Base-by-base conservation (phyloP, 2,888 invertebrate species). In the Matsumyia berberina region DNA sequence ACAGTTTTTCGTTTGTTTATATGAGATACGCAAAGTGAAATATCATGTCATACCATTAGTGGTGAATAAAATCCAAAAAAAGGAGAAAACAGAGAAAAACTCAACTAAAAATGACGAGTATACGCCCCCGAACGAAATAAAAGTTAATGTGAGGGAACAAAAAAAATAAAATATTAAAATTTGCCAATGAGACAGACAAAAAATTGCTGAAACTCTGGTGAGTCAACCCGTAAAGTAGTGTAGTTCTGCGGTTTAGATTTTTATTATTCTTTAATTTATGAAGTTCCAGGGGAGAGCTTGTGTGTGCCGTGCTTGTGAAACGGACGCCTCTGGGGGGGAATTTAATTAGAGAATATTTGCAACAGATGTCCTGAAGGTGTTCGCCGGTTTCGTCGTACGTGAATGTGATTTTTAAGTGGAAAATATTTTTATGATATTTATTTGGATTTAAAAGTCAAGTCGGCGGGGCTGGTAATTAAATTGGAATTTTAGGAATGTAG, bases 1-100 rank as follows among this genome's bases (percentile, higher is more conserved):
- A 67, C 35, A 31, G 17, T 57, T 35, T 24, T 55, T 8, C 29
- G 39, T 67, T 73, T 64, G 49, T 69, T 58, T 42, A 51, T 66
- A 70, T 53, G 53, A 58, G 53, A 66, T 64, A 66, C 44, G 60
- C 46, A 70, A 82, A 82, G 81, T 82, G 66, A 76, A 70, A 82
- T 76, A 77, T 46, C 81, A 70, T 82, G 81, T 82, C 46, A 70
- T 66, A 49, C 70, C 58, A 70, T 70, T 66, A 77, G 58, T 69
- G 44, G 66, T 42, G 24, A 33, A 44, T 19, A 53, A 31, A 31
- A 49, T n/a, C n/a, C n/a, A 29, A 24, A 46, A 51, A 33, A 42
- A 60, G 12, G 12, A 17, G 33, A 46, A 64, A 11, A 44, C n/a
- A 17, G 9, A 35, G 35, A 19, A 24, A 19, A 24, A n/a, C n/a